These are phyloP conservation scores for Drosophila neutralis DNA, from an alignment of 2,888 invertebrate species.

Conservation along the genomic window DNA sequence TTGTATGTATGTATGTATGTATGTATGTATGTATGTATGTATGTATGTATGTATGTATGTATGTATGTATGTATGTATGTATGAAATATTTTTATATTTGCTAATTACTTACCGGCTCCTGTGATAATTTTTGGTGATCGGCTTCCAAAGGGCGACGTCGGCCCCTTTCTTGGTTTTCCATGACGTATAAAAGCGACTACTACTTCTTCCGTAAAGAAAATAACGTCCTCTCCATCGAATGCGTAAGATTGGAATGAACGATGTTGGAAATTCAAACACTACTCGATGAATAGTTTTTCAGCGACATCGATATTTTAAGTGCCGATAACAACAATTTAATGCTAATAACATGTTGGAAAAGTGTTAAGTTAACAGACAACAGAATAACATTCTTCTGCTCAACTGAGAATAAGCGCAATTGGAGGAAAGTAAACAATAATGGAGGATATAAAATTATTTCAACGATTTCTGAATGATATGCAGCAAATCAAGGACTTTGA, in stretches of 20 bases:
- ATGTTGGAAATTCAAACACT: not conserved
- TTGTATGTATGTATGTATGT: too few species aligned
- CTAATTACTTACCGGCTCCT: slow-evolving; percentile 36
- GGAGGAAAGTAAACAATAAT: slow-evolving; percentile 21
- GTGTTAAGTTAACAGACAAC: slow-evolving; percentile 20
- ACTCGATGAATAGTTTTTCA: not conserved
- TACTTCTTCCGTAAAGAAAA: too few species aligned
- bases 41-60: too few species aligned
- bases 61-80: too few species aligned
- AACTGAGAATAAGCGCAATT: slow-evolving; percentile 4
- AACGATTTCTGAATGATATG: slow-evolving; percentile 67
- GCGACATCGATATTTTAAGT: not conserved
- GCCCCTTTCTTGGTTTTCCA: slow-evolving; percentile 46
- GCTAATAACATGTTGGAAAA: not conserved
- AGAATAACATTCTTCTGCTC: not conserved
- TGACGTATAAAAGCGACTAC: not conserved
- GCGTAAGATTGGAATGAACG: slow-evolving; percentile 26
- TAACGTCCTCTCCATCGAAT: not conserved
- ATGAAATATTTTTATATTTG: not conserved
- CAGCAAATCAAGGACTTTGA: slow-evolving; percentile 64
- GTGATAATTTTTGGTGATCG: not conserved
- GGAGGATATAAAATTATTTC: slow-evolving; percentile 65
- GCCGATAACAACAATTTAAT: not conserved
- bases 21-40: too few species aligned
- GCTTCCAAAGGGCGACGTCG: slow-evolving; percentile 37